Conservation (phyloP, 2,888 invertebrate genomes). For the Helicoverpa assulta region DNA sequence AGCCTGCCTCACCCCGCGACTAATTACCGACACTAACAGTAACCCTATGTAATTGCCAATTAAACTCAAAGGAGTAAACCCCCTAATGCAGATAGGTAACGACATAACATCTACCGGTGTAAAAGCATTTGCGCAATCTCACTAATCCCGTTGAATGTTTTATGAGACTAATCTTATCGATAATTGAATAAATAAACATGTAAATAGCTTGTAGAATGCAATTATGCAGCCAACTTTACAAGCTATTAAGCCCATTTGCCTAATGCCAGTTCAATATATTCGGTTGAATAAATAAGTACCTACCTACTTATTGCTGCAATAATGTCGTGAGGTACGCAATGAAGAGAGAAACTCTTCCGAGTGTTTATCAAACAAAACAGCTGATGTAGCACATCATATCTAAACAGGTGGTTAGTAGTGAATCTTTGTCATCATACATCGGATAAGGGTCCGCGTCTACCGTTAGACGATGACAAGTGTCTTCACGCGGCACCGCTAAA, state of each 20-base stretch:
- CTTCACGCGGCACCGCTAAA: conserved; percentile 33
- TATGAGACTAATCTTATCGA: conserved; percentile 56
- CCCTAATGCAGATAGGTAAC: conserved; percentile 43
- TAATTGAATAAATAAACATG: conserved; percentile 62
- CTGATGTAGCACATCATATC: conserved; percentile 69
- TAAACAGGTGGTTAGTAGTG: conserved; percentile 74
- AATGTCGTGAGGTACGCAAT: conserved; percentile 57
- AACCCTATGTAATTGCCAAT: conserved; percentile 69
- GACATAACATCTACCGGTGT: conserved; percentile 26
- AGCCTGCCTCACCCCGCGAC: conserved; percentile 64
- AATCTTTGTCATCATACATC: conserved; percentile 77
- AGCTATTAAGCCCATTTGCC: conserved; percentile 54
- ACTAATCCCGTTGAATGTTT: conserved; percentile 48
- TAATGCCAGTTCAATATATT: conserved; percentile 57
- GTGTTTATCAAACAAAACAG: conserved; percentile 73
- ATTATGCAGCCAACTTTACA: conserved; percentile 51
- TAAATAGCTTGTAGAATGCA: conserved; percentile 64
- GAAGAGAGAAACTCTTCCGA: conserved; percentile 72
- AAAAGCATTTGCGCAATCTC: conserved; percentile 44
- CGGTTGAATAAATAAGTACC: conserved; percentile 49
- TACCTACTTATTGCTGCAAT: conserved; percentile 25
- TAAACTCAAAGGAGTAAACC: conserved; percentile 59
- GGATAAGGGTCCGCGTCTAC: conserved; percentile 74
- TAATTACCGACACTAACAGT: conserved; percentile 77
- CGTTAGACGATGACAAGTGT: conserved; percentile 74